Conservation (phyloP, 2,113 vertebrate genomes). For the Oncorhynchus masou region DNA sequence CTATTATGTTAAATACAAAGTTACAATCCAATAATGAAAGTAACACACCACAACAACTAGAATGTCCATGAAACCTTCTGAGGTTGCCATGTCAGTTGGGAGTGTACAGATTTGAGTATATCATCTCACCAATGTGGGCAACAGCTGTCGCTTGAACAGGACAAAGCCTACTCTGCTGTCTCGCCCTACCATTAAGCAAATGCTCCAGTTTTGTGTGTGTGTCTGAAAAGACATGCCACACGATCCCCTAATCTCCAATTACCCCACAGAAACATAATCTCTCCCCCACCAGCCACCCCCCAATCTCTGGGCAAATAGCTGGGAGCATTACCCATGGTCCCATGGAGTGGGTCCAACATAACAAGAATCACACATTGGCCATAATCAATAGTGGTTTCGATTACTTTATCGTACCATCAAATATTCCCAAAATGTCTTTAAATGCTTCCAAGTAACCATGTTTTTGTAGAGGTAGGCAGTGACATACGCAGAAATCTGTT, state of each 20-base stretch:
- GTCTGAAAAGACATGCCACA: conserved; percentile 49
- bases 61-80: conserved; percentile 5
- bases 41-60: background rate
- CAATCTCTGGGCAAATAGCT: conserved; percentile 35
- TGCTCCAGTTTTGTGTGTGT: conserved; percentile 37
- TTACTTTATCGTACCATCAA: no score
- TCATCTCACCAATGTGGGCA: conserved; percentile 28
- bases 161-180: conserved; percentile 13
- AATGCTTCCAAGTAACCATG: no score
- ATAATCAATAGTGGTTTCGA: no score
- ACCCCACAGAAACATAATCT: conserved; percentile 51
- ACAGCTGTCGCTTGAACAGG: conserved; percentile 43
- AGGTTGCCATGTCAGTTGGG: conserved; percentile 26
- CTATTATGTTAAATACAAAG: no score
- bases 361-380: background rate
- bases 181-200: conserved; percentile 40
- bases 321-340: conserved; percentile 20
- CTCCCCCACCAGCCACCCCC: conserved; percentile 28
- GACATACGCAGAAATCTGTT: no score
- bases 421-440: no score
- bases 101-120: conserved; percentile 27
- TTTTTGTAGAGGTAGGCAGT: no score
- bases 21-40: background rate
- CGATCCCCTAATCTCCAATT: conserved; percentile 51
- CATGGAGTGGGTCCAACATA: background rate